Evolutionary conservation across 2,888 invertebrate genomes (phyloP).

Genomic region (Hydrotaea diabolus): DNA sequence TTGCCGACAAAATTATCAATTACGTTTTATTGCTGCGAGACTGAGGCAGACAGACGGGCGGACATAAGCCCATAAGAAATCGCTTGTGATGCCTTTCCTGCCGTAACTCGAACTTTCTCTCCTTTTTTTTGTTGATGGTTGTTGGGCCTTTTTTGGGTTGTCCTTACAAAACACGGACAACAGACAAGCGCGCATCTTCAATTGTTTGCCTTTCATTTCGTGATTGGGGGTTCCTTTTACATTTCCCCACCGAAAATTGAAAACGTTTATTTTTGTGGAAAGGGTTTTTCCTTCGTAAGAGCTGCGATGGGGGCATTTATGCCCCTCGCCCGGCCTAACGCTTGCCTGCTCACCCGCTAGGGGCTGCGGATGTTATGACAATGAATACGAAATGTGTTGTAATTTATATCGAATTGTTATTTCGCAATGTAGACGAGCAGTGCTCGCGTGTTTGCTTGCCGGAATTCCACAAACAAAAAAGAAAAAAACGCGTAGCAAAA

Average conservation of each 20-base stretch:
- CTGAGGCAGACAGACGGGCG: constrained; percentile 12
- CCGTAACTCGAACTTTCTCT: not conserved
- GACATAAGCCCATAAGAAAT: constrained; percentile 55
- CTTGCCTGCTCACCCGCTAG: not conserved
- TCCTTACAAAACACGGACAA: not conserved
- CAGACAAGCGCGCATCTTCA: not conserved
- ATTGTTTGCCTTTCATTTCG: constrained; percentile 47
- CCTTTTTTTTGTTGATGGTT: not conserved
- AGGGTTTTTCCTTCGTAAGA: too few relatives aligned
- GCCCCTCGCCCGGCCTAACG: not conserved
- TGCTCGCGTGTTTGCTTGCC: not conserved
- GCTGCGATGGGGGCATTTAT: not conserved
- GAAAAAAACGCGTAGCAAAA: not conserved
- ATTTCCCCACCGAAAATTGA: not conserved
- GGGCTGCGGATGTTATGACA: not conserved
- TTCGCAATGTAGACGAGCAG: not conserved
- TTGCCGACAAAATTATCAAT: not conserved
- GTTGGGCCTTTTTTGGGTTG: constrained; percentile 14
- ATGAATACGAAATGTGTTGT: constrained; percentile 6
- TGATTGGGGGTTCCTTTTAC: constrained; percentile 17
- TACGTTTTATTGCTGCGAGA: constrained; percentile 40
- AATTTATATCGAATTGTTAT: constrained; percentile 23
- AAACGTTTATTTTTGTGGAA: not conserved
- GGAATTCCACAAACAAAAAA: not conserved
- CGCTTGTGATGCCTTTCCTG: constrained; percentile 5